Evolutionary conservation across 2,888 invertebrate genomes (phyloP), one percentile per base, ranked within the genome.

Genomic region (Plutella xylostella): DNA sequence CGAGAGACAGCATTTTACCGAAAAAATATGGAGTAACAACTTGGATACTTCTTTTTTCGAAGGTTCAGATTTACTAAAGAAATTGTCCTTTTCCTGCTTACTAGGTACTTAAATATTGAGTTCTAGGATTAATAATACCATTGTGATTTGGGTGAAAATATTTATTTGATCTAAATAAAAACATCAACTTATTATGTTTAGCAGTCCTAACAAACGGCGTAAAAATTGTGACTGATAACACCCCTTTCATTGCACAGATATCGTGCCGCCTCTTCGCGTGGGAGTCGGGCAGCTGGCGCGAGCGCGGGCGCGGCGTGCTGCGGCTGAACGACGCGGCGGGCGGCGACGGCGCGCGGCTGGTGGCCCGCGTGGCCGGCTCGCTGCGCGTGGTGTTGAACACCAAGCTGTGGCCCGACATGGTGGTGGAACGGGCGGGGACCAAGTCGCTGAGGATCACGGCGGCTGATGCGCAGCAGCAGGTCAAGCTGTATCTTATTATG

Each of bases 341-440:
- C 12, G 68, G 51, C 65, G 18, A 73, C 72, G 49, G 86, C 90
- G 63, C 96, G 90, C 50, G 97, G 50, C 86, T 97, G 12, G 95
- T 97, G 18, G 94, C 96, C 66, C 87, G 97, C 51, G 93, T 93
- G 21, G 88, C 93, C 15, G 97, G 97, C 42, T 96, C 94, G 57
- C 88, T 96, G 54, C 88, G 96, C 45, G 90, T 97, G 43, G 89
- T 97, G 61, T 86, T 98, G 47, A 98, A 97, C 73, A 96, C 97
- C 33, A 96, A 96, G 86, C 87, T 93, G 51, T 97, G 96, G 95
- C 88, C 92, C 5, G 96, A 92, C 51, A 97, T 97, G 97, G 91
- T 93, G 11, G 91, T 93, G 19, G 94, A 96, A 66, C 88, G 91
- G 52, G 93, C 96, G 2, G 94, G 93, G 60, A 88, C 89, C 53